These are phyloP conservation scores for Lagorchestes hirsutus DNA, from an alignment of 2,797 vertebrate genomes.

Conservation along the genomic window DNA sequence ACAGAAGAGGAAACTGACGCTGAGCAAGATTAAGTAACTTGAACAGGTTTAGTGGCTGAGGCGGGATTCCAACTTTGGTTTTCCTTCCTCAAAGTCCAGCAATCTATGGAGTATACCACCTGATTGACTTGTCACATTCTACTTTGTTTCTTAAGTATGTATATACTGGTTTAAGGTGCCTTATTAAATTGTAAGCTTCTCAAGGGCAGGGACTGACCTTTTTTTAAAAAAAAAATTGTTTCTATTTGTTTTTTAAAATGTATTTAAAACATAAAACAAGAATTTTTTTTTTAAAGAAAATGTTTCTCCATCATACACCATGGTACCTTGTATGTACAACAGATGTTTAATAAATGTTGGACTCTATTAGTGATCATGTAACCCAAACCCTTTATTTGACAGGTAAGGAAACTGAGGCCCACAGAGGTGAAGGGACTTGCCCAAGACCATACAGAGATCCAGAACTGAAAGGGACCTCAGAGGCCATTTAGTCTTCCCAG, in stretches of 20 bases:
- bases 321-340: background rate
- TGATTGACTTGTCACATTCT: background rate
- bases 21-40: background rate
- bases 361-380: background rate
- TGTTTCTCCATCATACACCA: background rate
- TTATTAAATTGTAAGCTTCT: background rate
- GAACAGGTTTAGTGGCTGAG: background rate
- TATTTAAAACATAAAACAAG: no score
- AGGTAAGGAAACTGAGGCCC: background rate
- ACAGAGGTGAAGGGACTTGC: background rate
- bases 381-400: background rate
- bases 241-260: background rate
- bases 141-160: background rate
- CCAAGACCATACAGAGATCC: background rate
- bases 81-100: background rate
- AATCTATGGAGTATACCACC: background rate
- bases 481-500: background rate
- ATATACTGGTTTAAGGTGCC: background rate
- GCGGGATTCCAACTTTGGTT: background rate
- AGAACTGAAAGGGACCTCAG: background rate
- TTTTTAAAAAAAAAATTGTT: background rate
- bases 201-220: background rate
- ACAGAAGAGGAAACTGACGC: background rate
- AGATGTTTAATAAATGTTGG: background rate
- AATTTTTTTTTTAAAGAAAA: no score